Base-by-base conservation (phyloP, 1,140 invertebrate species). In the Campoletis sonorensis region DNA sequence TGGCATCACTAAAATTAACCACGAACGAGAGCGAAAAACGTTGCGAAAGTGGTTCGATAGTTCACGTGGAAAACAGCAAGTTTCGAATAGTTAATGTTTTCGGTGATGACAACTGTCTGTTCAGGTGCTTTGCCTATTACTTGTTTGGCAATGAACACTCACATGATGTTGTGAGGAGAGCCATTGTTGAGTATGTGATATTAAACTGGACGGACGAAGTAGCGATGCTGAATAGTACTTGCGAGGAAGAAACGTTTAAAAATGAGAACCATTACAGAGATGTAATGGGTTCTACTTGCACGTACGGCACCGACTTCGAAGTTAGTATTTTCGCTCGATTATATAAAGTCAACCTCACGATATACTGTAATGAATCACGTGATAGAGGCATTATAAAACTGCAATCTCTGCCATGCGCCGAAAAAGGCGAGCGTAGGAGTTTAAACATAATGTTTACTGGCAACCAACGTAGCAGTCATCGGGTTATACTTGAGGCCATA, bases 41-140 rank as follows among this genome's bases (percentile, higher is more conserved):
- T n/a, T n/a, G n/a, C n/a, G n/a, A n/a, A n/a, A n/a, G n/a, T n/a
- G n/a, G n/a, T n/a, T n/a, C n/a, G n/a, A n/a, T n/a, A n/a, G n/a
- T n/a, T n/a, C n/a, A n/a, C n/a, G n/a, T n/a, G n/a, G n/a, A n/a
- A n/a, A n/a, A n/a, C n/a, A n/a, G n/a, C n/a, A n/a, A 21, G 18
- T 54, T n/a, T n/a, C n/a, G 10, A n/a, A 18, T 54, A 11, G 16
- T 54, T 1, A n/a, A 54, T 4, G n/a, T 54, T 11, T 0, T n/a
- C n/a, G 54, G 73, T 4, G 73, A 77, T 21, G 73, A 54, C 13
- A 77, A 77, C 16, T 77, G 73, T 33, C 64, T 77, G 18, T 77
- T 77, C 18, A 51, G 73, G 18, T 33, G 73, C 30, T 61, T 77
- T n/a, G 33, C 73, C 5, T 21, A 77, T 37, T 4, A 21, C 61